These are phyloP conservation scores for Drosophila ohnishii DNA, from an alignment of 1,140 invertebrate genomes.

Conservation along the genomic window DNA sequence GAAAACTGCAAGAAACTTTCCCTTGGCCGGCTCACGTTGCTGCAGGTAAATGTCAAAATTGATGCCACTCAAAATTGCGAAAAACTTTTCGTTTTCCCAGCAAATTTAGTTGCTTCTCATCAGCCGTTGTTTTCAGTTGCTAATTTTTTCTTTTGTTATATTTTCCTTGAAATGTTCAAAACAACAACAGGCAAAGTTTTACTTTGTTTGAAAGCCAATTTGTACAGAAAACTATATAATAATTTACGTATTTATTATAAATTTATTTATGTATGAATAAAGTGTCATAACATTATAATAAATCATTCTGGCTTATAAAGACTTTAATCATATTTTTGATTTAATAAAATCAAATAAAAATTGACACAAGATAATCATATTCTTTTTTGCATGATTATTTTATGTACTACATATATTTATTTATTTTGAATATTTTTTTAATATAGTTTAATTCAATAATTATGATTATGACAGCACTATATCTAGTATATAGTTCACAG, in stretches of 20 bases:
- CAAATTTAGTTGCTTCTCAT: constrained; percentile 36
- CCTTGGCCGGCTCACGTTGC: constrained; percentile 38
- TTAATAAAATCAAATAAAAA: no score
- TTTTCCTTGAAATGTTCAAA: constrained; percentile 39
- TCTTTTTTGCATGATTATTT: no score
- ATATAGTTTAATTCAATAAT: no score
- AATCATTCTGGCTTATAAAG: no score
- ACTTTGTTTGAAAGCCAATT: constrained; percentile 43
- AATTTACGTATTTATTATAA: no score
- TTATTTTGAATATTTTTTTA: no score
- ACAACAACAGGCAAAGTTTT: constrained; percentile 42
- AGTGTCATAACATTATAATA: no score
- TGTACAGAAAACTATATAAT: not conserved
- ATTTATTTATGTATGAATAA: no score
- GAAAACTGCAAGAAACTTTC: constrained; percentile 29
- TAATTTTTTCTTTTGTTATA: constrained; percentile 37
- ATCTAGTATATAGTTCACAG: not conserved
- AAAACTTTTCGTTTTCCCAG: constrained; percentile 54
- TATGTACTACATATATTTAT: no score
- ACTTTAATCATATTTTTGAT: no score
- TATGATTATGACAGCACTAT: not conserved
- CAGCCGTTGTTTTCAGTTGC: constrained; percentile 27
- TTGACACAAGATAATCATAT: no score
- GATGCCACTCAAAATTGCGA: constrained; percentile 75
- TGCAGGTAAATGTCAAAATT: constrained; percentile 83